These are phyloP conservation scores for Autographa gamma DNA, from an alignment of 2,888 invertebrate genomes.

Conservation along the genomic window DNA sequence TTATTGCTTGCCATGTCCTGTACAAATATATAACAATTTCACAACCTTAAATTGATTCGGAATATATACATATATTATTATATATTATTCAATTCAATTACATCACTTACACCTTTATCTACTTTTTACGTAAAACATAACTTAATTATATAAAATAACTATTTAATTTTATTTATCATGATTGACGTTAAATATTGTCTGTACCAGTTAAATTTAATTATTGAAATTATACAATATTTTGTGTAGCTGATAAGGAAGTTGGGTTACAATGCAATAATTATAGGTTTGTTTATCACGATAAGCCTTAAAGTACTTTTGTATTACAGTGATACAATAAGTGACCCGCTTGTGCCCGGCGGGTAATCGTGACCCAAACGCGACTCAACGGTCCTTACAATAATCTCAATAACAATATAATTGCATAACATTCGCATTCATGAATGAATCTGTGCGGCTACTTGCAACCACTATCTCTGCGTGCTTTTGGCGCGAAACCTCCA, in stretches of 20 bases:
- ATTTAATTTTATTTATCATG: background rate
- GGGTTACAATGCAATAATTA: background rate
- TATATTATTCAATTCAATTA: background rate
- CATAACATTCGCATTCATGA: conserved; percentile 78
- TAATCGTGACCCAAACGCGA: conserved; percentile 67
- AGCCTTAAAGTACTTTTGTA: conserved; percentile 36
- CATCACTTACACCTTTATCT: background rate
- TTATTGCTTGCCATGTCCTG: background rate
- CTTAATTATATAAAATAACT: background rate
- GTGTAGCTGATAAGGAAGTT: background rate
- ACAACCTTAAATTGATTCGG: background rate
- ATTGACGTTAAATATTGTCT: background rate
- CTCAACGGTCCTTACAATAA: conserved; percentile 65
- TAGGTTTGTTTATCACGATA: conserved; percentile 15
- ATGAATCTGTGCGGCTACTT: conserved; percentile 76
- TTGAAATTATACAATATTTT: background rate
- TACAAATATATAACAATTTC: conserved; percentile 1
- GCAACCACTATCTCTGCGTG: conserved; percentile 75
- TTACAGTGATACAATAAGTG: conserved; percentile 35
- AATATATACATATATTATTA: background rate
- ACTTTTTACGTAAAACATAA: background rate
- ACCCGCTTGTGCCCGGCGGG: conserved; percentile 31
- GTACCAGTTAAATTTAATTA: background rate
- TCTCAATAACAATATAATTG: conserved; percentile 73
- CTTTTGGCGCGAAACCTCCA: conserved; percentile 85